Evolutionary conservation across 2,888 invertebrate genomes (phyloP), one percentile per base, ranked within the genome.

Genomic region (Hypercompe scribonia): DNA sequence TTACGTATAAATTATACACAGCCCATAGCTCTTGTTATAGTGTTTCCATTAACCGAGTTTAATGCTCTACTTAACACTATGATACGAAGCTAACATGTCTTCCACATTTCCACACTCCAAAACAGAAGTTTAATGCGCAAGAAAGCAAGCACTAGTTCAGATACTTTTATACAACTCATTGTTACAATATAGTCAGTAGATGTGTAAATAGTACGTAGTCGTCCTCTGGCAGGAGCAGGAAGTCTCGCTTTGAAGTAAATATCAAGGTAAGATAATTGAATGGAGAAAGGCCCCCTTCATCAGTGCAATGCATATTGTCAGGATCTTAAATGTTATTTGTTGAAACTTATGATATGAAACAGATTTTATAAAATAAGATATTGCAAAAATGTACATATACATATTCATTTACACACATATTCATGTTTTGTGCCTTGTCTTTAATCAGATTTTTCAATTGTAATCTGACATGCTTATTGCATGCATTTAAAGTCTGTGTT

Each of bases 201-300:
- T 79, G 78, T 78, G 79, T 80, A 75, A 80, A 84, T 78, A 65
- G 73, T 78, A 84, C 81, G 88, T 76, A 78, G 90, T 84, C 85
- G 94, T 91, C 92, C 93, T 93, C 88, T 88, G 86, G 76, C 81
- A 79, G 83, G 82, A 91, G 88, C 93, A 95, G 95, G 95, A 95
- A 95, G 93, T 91, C 84, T 90, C 83, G 80, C 80, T 86, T 83
- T 81, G 82, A 82, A 85, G 86, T 91, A 93, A 95, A 95, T 95
- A 94, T 94, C 95, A 95, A 95, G 95, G 95, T 88, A 86, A 93
- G 78, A 76, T 86, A 80, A 83, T 85, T 82, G 79, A 88, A 88
- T 86, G 88, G 87, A 88, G 89, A 91, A 91, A 89, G 87, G 87
- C 75, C 80, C n/a, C 85, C 85, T 88, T 87, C 80, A 81, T 86